Evolutionary conservation across 2,888 invertebrate genomes (phyloP).

Genomic region (Carterocephalus palaemon): DNA sequence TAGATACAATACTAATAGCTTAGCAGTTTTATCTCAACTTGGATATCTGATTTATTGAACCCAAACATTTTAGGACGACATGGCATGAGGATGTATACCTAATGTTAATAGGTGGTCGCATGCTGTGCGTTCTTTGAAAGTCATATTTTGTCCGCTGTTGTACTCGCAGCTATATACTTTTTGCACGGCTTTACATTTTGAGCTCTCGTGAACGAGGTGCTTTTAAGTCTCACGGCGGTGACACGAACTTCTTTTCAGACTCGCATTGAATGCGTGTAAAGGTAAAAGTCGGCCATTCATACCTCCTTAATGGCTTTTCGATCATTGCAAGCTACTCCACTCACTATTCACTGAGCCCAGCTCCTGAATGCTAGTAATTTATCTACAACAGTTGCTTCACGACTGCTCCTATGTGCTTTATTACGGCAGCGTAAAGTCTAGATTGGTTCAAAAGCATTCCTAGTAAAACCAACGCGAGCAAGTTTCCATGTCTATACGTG

Average conservation of each 20-base stretch:
- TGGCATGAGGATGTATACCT: too few species aligned
- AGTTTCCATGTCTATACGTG: slow-evolving; percentile 35
- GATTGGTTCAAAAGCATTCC: background rate
- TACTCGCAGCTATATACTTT: too few species aligned
- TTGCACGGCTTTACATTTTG: too few species aligned
- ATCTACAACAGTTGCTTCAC: slow-evolving; percentile 30
- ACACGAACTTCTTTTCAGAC: slow-evolving; percentile 18
- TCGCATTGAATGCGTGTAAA: slow-evolving; percentile 18
- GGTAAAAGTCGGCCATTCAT: slow-evolving; percentile 22
- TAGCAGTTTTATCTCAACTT: too few species aligned
- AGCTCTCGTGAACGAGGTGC: too few species aligned
- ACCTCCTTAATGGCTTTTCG: slow-evolving; percentile 39
- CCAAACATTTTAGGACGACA: too few species aligned
- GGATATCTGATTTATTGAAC: too few species aligned
- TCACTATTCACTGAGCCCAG: slow-evolving; percentile 41
- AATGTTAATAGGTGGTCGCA: too few species aligned
- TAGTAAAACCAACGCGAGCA: slow-evolving; percentile 14
- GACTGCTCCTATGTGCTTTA: slow-evolving; percentile 1
- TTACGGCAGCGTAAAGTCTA: background rate
- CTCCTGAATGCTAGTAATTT: slow-evolving; percentile 42
- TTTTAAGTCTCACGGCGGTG: too few species aligned
- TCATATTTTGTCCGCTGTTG: too few species aligned
- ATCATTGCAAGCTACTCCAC: slow-evolving; percentile 35
- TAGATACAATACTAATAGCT: too few species aligned
- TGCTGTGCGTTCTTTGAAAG: too few species aligned